These are phyloP conservation scores for Argyrosomus japonicus DNA, from an alignment of 2,113 vertebrate species.

Conservation along the genomic window DNA sequence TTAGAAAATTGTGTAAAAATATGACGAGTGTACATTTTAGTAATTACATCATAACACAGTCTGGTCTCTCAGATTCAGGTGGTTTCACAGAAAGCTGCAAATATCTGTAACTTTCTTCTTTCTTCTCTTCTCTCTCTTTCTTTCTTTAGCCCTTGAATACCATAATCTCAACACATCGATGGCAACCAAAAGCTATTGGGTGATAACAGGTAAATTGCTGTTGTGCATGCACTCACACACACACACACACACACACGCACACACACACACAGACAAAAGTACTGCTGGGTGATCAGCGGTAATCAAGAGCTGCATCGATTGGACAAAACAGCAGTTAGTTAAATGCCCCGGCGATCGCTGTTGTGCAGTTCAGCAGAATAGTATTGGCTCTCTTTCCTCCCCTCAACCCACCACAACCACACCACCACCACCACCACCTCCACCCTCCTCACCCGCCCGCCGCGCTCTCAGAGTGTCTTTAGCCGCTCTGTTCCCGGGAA, in stretches of 20 bases:
- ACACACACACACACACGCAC: not conserved
- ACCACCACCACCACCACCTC: not conserved
- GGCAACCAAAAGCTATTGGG: conserved; percentile 95
- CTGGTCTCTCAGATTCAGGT: not conserved
- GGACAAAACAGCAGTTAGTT: conserved; percentile 65
- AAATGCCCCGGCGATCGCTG: conserved; percentile 19
- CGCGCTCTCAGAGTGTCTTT: conserved; percentile 26
- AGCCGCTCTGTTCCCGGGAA: conserved; percentile 56
- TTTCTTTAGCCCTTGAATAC: conserved; percentile 91
- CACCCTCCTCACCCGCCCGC: not conserved
- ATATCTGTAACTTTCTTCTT: not conserved
- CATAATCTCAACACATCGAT: conserved; percentile 95
- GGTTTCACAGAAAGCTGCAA: not conserved
- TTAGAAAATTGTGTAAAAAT: not conserved
- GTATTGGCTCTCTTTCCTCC: conserved; percentile 14
- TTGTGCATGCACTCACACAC: not conserved
- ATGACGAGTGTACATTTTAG: no score
- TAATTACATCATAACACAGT: not conserved
- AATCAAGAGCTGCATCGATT: conserved; percentile 57
- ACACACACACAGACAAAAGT: not conserved
- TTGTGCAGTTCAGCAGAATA: conserved; percentile 64
- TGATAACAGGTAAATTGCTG: conserved; percentile 91
- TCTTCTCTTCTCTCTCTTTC: conserved; percentile 42
- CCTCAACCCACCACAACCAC: not conserved
- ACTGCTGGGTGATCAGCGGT: conserved; percentile 45